phyloP scores from a whole-genome alignment of 2,113 vertebrate genomes.

The Pseudopodoces humilis region DNA sequence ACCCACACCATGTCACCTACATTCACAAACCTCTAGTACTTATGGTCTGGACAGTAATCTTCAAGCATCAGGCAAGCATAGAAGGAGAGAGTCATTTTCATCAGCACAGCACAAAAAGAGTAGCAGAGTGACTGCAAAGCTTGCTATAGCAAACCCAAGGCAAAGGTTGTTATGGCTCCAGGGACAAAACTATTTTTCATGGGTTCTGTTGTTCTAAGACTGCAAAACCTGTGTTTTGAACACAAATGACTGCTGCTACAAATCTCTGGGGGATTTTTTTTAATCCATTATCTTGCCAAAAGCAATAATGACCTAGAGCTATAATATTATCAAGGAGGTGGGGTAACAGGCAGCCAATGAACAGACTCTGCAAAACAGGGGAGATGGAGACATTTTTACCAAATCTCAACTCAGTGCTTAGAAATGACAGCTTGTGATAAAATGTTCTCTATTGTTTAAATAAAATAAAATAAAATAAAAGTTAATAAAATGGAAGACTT shows the following conservation, averaged over 20 bases:
- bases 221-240: neutral
- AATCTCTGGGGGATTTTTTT: neutral
- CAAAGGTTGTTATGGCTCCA: neutral
- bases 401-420: neutral
- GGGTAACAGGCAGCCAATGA: neutral
- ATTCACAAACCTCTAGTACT: neutral
- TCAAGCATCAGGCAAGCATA: neutral
- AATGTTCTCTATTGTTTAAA: neutral
- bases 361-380: neutral
- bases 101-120: neutral
- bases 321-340: neutral
- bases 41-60: neutral
- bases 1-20: accelerated
- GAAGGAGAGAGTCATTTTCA: neutral
- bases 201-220: neutral
- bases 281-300: neutral
- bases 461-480: neutral
- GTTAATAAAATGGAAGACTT: neutral
- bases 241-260: neutral
- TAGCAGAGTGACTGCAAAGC: neutral
- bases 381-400: neutral
- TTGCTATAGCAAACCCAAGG: neutral
- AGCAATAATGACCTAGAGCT: neutral
- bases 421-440: neutral
- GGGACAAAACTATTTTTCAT: neutral